phyloP scores from a whole-genome alignment of 2,888 invertebrate genomes.

The Xylota sylvarum region DNA sequence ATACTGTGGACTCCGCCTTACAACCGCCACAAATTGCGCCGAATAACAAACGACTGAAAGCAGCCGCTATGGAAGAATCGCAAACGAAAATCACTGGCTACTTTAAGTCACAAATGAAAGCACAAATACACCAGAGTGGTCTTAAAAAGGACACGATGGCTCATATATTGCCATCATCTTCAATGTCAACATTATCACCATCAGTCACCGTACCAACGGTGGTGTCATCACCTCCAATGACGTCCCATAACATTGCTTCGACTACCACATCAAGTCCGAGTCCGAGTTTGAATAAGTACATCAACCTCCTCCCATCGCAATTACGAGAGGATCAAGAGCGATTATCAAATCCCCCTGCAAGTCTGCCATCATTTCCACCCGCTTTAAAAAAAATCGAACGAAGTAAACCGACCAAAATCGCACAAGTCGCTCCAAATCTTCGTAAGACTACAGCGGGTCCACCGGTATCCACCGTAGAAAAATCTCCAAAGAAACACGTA shows the following conservation, averaged over 20 bases:
- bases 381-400: conserved; percentile 84
- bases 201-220: conserved; percentile 82
- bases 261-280: conserved; percentile 81
- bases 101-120: conserved; percentile 93
- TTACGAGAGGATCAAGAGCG: conserved; percentile 79
- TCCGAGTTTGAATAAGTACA: conserved; percentile 84
- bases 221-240: conserved; percentile 45
- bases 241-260: conserved; percentile 69
- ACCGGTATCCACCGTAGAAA: conserved; percentile 78
- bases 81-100: conserved; percentile 94
- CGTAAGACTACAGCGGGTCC: conserved; percentile 82
- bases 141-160: conserved; percentile 84
- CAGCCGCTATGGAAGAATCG: conserved; percentile 83
- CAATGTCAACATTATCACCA: conserved; percentile 61
- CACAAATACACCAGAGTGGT: conserved; percentile 86
- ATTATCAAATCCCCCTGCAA: conserved; percentile 12
- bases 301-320: conserved; percentile 82
- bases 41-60: conserved; percentile 83
- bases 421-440: conserved; percentile 84
- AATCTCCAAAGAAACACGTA: conserved; percentile 85
- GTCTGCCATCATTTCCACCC: conserved; percentile 79
- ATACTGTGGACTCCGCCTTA: conserved; percentile 33
- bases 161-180: conserved; percentile 47
- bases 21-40: conserved; percentile 50
- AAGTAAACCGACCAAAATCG: conserved; percentile 84